These are phyloP conservation scores for Mus spretus DNA, from an alignment of 2,797 vertebrate species.

Conservation along the genomic window DNA sequence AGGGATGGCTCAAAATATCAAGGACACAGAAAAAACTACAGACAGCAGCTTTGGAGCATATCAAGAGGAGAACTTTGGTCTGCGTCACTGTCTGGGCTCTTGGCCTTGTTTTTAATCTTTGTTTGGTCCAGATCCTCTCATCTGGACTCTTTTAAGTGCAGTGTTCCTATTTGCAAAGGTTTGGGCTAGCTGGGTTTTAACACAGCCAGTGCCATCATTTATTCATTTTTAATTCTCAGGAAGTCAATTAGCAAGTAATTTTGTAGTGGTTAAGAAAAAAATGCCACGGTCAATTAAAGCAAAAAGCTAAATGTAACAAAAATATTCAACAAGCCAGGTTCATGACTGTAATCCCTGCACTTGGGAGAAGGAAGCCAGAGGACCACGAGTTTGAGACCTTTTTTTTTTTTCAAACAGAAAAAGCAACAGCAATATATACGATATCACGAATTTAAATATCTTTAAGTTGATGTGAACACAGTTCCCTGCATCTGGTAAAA, in stretches of 20 bases:
- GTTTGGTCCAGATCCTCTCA: neutral
- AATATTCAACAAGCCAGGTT: neutral
- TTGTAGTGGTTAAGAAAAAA: slow-evolving; percentile 52
- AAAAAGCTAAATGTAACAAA: slow-evolving; percentile 19
- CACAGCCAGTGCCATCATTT: neutral
- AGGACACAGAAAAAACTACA: slow-evolving; percentile 60
- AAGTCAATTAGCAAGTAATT: slow-evolving; percentile 61
- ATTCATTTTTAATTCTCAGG: neutral
- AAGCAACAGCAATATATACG: neutral
- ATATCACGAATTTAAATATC: slow-evolving; percentile 49
- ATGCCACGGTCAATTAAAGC: slow-evolving; percentile 39
- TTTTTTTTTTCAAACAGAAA: neutral
- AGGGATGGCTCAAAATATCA: slow-evolving; percentile 66
- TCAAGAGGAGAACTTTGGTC: slow-evolving; percentile 58
- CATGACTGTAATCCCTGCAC: neutral
- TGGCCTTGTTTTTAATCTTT: slow-evolving; percentile 51
- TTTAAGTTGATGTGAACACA: neutral
- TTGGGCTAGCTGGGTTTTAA: slow-evolving; percentile 32
- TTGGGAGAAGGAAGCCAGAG: neutral
- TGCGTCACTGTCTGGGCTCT: slow-evolving; percentile 38
- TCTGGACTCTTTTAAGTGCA: slow-evolving; percentile 53
- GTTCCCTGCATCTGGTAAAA: neutral
- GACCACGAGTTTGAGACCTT: neutral
- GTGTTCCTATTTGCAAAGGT: slow-evolving; percentile 34
- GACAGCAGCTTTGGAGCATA: slow-evolving; percentile 70